Evolutionary conservation across 2,888 invertebrate species (phyloP).

Genomic region (Tribolium freemani): DNA sequence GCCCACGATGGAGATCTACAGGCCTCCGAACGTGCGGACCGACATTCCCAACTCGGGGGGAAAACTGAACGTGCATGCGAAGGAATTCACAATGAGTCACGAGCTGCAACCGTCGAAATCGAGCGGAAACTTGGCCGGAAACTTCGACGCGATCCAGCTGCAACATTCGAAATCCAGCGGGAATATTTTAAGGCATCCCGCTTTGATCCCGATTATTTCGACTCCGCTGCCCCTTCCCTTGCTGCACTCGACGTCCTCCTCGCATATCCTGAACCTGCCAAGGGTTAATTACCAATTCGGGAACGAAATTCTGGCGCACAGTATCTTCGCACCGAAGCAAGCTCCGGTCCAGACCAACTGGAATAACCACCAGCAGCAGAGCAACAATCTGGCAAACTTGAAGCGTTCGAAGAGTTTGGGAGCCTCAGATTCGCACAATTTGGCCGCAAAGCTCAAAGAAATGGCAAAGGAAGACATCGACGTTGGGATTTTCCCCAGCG

Average conservation of each 20-base stretch:
- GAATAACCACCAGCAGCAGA: slow-evolving; percentile 53
- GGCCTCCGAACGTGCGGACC: slow-evolving; percentile 78
- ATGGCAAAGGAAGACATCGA: slow-evolving; percentile 80
- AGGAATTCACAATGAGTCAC: slow-evolving; percentile 88
- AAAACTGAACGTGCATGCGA: slow-evolving; percentile 89
- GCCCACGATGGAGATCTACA: slow-evolving; percentile 89
- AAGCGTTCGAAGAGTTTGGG: slow-evolving; percentile 88
- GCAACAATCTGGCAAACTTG: slow-evolving; percentile 60
- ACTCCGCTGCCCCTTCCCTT: slow-evolving; percentile 63
- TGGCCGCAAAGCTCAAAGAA: slow-evolving; percentile 78
- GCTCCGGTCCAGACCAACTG: slow-evolving; percentile 54
- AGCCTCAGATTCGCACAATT: slow-evolving; percentile 80
- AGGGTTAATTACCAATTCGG: slow-evolving; percentile 72
- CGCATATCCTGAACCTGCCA: slow-evolving; percentile 75
- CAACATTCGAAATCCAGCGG: slow-evolving; percentile 72
- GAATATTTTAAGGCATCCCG: slow-evolving; percentile 77
- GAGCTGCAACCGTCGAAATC: slow-evolving; percentile 68
- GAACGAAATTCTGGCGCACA: slow-evolving; percentile 57
- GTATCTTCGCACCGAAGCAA: slow-evolving; percentile 68
- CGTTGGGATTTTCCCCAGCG: slow-evolving; percentile 80
- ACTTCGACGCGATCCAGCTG: slow-evolving; percentile 60
- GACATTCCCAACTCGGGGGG: slow-evolving; percentile 62
- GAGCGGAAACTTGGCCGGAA: slow-evolving; percentile 62
- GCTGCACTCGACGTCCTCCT: slow-evolving; percentile 75
- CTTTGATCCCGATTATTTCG: slow-evolving; percentile 59